phyloP scores from a whole-genome alignment of 2,113 vertebrate genomes.

The Spilogale gracilis region DNA sequence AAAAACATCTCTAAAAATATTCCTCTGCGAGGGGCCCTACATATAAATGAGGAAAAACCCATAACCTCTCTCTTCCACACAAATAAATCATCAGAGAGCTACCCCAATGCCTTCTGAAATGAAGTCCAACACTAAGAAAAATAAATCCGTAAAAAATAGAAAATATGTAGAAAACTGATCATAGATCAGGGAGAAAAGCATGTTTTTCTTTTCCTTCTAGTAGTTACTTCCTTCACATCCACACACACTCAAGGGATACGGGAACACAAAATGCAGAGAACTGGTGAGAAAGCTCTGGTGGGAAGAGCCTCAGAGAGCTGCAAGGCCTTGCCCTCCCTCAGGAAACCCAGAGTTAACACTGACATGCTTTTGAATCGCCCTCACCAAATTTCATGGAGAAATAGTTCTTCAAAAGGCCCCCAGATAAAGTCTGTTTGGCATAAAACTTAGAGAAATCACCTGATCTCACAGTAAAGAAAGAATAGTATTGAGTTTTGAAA shows the following conservation, averaged over 20 bases:
- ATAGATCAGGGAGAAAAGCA: conserved; percentile 48
- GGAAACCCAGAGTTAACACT: background rate
- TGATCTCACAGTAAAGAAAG: background rate
- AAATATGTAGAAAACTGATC: conserved; percentile 60
- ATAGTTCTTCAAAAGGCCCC: background rate
- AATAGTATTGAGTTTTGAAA: background rate
- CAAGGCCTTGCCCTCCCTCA: no score
- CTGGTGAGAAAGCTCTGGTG: background rate
- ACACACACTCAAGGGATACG: background rate
- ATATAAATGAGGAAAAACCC: conserved; percentile 82
- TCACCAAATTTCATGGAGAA: background rate
- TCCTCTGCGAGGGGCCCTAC: conserved; percentile 75
- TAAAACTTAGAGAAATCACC: background rate
- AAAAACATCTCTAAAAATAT: conserved; percentile 80
- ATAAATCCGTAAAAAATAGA: conserved; percentile 48
- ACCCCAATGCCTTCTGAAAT: conserved; percentile 69
- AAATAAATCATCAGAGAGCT: conserved; percentile 78
- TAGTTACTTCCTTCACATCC: background rate
- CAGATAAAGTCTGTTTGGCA: background rate
- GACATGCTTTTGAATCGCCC: background rate
- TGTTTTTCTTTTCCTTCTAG: background rate
- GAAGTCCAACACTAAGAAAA: conserved; percentile 74
- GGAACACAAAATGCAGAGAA: background rate
- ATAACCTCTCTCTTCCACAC: conserved; percentile 77
- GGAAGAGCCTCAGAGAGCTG: background rate